Percentiles rank a stretch among this genome's conserved stretches.
Conservation (phyloP, 2,888 invertebrate species). For the Catocala fraxini region DNA sequence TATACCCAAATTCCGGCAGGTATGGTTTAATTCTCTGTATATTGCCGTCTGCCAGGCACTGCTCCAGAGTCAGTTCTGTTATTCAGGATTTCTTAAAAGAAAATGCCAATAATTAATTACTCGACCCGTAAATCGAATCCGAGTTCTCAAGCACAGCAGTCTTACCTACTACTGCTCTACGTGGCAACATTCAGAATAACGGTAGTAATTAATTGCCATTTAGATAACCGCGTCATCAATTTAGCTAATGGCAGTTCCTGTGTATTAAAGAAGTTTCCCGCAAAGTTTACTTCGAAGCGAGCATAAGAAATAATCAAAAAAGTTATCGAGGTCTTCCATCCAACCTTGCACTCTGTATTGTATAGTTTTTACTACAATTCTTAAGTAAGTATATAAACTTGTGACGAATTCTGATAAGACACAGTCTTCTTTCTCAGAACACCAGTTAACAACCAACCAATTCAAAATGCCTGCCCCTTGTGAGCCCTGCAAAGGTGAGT, state of each 20-base stretch:
- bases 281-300: background rate
- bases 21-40: too few species aligned
- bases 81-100: too few species aligned
- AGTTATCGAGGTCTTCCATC: constrained; percentile 51
- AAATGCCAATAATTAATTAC: too few species aligned
- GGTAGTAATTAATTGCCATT: too few species aligned
- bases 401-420: constrained; percentile 22
- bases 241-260: background rate
- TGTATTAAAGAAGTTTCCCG: background rate
- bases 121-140: too few species aligned
- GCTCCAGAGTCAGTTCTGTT: too few species aligned
- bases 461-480: constrained; percentile 86
- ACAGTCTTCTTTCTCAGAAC: constrained; percentile 42
- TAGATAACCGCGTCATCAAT: too few species aligned
- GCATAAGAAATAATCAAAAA: constrained; percentile 46
- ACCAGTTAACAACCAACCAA: constrained; percentile 15
- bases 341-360: constrained; percentile 58
- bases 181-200: too few species aligned
- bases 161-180: too few species aligned
- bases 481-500: constrained; percentile 87
- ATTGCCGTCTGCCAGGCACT: too few species aligned
- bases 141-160: too few species aligned
- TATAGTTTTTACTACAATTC: constrained; percentile 57
- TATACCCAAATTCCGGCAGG: too few species aligned
- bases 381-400: constrained; percentile 33